phyloP scores from a whole-genome alignment of 2,888 invertebrate species.

The Tiliacea aurago region DNA sequence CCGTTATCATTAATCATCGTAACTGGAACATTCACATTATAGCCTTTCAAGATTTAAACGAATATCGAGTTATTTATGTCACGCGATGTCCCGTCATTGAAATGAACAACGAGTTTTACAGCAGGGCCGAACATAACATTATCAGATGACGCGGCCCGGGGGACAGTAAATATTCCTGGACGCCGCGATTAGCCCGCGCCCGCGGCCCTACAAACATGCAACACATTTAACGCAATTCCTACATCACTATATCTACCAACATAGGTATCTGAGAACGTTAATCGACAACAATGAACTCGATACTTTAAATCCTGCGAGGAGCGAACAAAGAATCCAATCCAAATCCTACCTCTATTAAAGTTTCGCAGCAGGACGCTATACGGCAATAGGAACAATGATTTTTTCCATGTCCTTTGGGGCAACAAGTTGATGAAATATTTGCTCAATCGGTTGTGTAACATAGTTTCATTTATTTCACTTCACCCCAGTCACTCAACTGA shows the following conservation, averaged over 20 bases:
- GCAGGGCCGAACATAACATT: conserved; percentile 74
- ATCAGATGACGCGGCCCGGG: conserved; percentile 81
- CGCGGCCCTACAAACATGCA: conserved; percentile 70
- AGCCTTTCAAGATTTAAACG: conserved; percentile 61
- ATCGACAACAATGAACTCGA: conserved; percentile 55
- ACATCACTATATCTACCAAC: conserved; percentile 32
- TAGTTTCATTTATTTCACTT: conserved; percentile 90
- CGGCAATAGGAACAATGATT: conserved; percentile 78
- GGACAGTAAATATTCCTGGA: conserved; percentile 83
- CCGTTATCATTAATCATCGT: conserved; percentile 55
- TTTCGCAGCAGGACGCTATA: conserved; percentile 73
- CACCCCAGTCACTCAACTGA: conserved; percentile 85
- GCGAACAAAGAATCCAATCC: conserved; percentile 64
- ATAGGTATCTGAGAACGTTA: conserved; percentile 32
- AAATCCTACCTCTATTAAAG: conserved; percentile 75
- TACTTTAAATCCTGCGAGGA: conserved; percentile 42
- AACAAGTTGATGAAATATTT: conserved; percentile 90
- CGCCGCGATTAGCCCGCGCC: conserved; percentile 80
- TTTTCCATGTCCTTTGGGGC: conserved; percentile 81
- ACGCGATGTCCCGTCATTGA: conserved; percentile 59
- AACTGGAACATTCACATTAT: conserved; percentile 55
- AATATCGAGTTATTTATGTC: conserved; percentile 63
- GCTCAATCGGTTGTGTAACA: conserved; percentile 88
- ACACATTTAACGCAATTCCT: conserved; percentile 61
- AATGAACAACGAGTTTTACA: conserved; percentile 72